A percentile compares a stretch with the other conserved stretches of the same genome.
phyloP scores from a whole-genome alignment of 2,888 invertebrate species.

The Cordilura impudica region DNA sequence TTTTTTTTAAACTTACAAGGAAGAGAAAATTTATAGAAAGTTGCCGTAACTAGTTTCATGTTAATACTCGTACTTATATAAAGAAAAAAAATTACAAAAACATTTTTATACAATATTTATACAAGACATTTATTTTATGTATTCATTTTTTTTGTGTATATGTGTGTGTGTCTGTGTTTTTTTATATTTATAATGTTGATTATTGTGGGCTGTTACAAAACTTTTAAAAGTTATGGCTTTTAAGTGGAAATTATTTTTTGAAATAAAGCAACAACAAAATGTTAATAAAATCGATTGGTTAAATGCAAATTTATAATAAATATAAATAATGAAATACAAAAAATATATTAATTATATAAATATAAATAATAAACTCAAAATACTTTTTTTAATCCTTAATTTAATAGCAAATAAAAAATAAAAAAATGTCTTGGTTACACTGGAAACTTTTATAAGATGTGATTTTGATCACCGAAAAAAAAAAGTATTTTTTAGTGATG shows the following conservation, averaged over 20 bases:
- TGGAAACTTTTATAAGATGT: too few relatives aligned
- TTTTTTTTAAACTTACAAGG: slow-evolving; percentile 66
- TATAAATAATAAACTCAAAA: too few relatives aligned
- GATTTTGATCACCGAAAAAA: too few relatives aligned
- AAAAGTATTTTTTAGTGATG: too few relatives aligned
- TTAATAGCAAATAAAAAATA: too few relatives aligned
- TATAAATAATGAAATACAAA: slow-evolving; percentile 10
- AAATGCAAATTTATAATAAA: slow-evolving; percentile 37
- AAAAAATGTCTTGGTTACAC: too few relatives aligned
- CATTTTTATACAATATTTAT: background rate
- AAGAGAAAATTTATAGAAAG: slow-evolving; percentile 69
- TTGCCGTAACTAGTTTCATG: slow-evolving; percentile 63
- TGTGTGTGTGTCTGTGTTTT: background rate
- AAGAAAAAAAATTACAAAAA: slow-evolving; percentile 44
- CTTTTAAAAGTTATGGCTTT: slow-evolving; percentile 58
- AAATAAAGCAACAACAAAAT: slow-evolving; percentile 1
- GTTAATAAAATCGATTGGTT: slow-evolving; percentile 37
- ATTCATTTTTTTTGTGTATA: background rate
- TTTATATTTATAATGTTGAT: slow-evolving; percentile 39
- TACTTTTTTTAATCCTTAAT: too few relatives aligned
- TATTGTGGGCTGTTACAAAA: slow-evolving; percentile 54
- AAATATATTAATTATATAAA: slow-evolving; percentile 20
- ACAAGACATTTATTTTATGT: slow-evolving; percentile 1
- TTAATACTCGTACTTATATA: too few relatives aligned
- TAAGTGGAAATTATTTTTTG: slow-evolving; percentile 7